Evolutionary conservation across 2,797 vertebrate species (phyloP).

Genomic region (Tadarida brasiliensis): DNA sequence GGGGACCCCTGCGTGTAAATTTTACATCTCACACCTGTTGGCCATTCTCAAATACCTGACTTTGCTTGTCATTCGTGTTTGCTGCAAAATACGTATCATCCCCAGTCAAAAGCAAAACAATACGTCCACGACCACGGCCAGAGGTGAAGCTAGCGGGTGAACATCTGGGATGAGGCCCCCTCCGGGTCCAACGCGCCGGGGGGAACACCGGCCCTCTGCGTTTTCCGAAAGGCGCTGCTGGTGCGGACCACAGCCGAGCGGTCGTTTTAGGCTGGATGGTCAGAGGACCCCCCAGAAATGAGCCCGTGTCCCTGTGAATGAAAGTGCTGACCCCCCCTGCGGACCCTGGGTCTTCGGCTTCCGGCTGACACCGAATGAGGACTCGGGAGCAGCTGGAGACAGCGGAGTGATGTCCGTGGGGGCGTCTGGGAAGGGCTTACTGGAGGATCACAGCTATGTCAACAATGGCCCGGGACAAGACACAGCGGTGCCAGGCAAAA

Average conservation of each 20-base stretch:
- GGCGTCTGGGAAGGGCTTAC: constrained; percentile 30
- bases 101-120: background rate
- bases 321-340: background rate
- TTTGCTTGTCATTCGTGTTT: background rate
- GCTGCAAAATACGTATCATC: background rate
- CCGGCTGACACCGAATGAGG: constrained; percentile 30
- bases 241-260: background rate
- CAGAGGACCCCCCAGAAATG: background rate
- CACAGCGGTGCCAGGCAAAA: background rate
- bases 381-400: constrained; percentile 1
- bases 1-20: background rate
- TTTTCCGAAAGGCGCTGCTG: background rate
- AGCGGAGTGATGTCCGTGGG: background rate
- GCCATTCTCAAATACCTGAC: background rate
- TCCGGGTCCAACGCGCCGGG: background rate
- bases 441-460: background rate
- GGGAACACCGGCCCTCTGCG: background rate
- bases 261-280: background rate
- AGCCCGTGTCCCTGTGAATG: constrained; percentile 33
- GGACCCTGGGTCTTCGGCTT: background rate
- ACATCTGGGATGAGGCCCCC: background rate
- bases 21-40: background rate
- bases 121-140: background rate
- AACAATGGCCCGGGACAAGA: background rate
- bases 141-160: background rate